Evolutionary conservation across 2,888 invertebrate species (phyloP).

Genomic region (Steinernema hermaphroditum): DNA sequence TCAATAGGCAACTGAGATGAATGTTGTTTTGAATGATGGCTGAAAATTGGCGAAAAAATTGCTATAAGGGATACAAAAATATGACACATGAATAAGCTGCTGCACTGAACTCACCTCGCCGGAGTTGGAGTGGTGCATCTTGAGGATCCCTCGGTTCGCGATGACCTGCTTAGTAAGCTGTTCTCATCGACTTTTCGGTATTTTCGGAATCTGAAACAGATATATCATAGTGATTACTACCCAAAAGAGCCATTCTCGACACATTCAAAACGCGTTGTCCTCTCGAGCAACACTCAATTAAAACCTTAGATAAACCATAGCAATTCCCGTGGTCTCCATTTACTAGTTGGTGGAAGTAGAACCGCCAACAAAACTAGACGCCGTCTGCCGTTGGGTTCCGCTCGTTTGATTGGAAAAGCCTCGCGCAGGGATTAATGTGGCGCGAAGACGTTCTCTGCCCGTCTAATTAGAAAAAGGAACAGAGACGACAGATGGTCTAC

Average conservation of each 20-base stretch:
- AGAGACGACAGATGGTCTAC: neutral
- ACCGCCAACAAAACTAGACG: neutral
- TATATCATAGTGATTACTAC: neutral
- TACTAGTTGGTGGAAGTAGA: neutral
- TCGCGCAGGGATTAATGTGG: neutral
- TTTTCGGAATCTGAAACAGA: neutral
- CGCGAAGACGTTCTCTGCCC: neutral
- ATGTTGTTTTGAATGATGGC: too few relatives aligned
- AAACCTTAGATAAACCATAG: neutral
- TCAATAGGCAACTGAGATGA: too few relatives aligned
- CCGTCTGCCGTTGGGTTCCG: neutral
- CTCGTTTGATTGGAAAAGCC: neutral
- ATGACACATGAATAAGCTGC: too few relatives aligned
- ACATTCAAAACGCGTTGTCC: neutral
- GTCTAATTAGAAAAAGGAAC: neutral
- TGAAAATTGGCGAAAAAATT: too few relatives aligned
- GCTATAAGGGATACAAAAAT: too few relatives aligned
- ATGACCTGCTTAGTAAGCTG: neutral
- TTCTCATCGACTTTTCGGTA: neutral
- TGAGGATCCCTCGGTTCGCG: neutral
- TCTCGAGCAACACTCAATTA: neutral
- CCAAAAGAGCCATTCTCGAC: neutral
- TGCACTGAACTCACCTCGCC: neutral
- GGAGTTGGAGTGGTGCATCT: constrained; percentile 4
- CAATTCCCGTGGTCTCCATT: neutral